Evolutionary conservation across 2,113 vertebrate genomes (phyloP).

Genomic region (Hippolais icterina): DNA sequence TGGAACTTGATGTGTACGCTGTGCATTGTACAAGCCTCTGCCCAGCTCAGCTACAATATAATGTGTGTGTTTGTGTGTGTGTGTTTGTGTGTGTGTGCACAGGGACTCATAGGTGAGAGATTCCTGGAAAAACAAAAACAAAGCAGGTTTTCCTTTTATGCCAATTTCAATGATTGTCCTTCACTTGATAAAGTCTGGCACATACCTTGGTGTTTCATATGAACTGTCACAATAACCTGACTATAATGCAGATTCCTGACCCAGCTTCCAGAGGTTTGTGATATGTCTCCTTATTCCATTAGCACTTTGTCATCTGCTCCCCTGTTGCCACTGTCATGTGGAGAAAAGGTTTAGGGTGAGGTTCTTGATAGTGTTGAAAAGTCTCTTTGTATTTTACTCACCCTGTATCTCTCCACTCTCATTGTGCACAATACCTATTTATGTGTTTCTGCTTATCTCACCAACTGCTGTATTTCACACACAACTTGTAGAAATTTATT

Average conservation of each 20-base stretch:
- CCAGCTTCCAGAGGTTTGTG: conserved; percentile 5
- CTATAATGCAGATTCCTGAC: background rate
- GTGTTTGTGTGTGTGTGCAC: background rate
- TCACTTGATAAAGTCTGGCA: conserved; percentile 3
- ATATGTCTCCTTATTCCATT: conserved; percentile 18
- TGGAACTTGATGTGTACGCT: background rate
- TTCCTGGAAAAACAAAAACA: background rate
- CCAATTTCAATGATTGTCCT: background rate
- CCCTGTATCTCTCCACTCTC: background rate
- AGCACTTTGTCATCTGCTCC: conserved; percentile 25
- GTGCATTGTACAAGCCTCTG: background rate
- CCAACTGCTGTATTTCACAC: background rate
- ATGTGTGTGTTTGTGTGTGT: background rate
- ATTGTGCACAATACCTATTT: background rate
- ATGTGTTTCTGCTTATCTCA: conserved; percentile 10
- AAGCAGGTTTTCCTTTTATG: background rate
- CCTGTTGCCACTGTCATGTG: background rate
- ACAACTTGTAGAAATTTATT: background rate
- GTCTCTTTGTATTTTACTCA: background rate
- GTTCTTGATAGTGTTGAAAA: background rate
- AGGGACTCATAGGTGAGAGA: background rate
- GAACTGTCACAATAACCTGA: conserved; percentile 29
- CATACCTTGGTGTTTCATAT: background rate
- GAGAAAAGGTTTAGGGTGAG: background rate
- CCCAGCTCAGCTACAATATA: background rate